Evolutionary conservation across 2,888 invertebrate species (phyloP).

Genomic region (Amiota minor): DNA sequence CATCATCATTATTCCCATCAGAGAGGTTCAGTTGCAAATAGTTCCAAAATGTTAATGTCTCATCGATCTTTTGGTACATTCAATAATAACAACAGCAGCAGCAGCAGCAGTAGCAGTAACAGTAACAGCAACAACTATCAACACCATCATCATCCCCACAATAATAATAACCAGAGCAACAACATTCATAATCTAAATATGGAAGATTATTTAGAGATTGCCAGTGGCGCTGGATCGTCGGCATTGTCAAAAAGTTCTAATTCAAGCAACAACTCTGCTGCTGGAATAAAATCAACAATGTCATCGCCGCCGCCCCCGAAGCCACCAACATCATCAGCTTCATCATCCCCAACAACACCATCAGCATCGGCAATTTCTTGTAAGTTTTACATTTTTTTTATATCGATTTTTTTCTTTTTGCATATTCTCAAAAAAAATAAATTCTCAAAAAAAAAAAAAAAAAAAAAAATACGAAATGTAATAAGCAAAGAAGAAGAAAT

Average conservation of each 20-base stretch:
- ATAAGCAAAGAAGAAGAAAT: no score
- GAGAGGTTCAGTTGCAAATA: not conserved
- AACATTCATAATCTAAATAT: constrained; percentile 17
- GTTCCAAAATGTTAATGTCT: constrained; percentile 39
- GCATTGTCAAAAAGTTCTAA: not conserved
- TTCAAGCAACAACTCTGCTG: no score
- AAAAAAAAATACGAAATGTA: no score
- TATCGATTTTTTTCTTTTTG: constrained; percentile 5
- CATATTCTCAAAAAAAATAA: no score
- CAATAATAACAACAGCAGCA: constrained; percentile 25
- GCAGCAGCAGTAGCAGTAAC: constrained; percentile 7
- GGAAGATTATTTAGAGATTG: constrained; percentile 9
- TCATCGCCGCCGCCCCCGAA: constrained; percentile 21
- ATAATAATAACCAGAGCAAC: constrained; percentile 37
- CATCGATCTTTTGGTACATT: constrained; percentile 35
- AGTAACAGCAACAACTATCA: constrained; percentile 28
- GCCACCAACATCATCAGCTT: constrained; percentile 36
- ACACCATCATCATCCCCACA: constrained; percentile 31
- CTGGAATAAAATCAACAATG: not conserved
- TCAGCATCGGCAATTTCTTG: constrained; percentile 72
- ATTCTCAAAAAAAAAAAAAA: no score
- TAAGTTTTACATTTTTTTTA: constrained; percentile 63
- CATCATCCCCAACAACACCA: constrained; percentile 37
- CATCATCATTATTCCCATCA: constrained; percentile 32
- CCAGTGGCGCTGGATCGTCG: not conserved